Evolutionary conservation across 2,797 vertebrate species (phyloP).

Genomic region (Silurus aristotelis): DNA sequence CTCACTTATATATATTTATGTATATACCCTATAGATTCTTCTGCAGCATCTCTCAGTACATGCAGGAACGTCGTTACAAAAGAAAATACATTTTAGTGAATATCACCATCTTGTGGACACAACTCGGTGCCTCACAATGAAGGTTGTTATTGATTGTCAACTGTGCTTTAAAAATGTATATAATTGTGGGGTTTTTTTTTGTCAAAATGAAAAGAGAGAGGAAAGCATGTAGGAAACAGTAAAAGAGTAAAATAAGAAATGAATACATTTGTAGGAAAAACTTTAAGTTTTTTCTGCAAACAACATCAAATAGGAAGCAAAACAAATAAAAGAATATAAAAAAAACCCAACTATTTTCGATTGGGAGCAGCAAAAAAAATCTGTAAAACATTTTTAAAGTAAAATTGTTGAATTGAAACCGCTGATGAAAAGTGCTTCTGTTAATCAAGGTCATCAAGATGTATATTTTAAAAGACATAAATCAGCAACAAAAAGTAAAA

Average conservation of each 20-base stretch:
- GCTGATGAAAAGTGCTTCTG: neutral
- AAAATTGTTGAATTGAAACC: neutral
- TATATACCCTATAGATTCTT: neutral
- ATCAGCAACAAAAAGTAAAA: neutral
- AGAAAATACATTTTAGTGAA: conserved; percentile 73
- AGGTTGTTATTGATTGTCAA: neutral
- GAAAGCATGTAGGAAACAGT: neutral
- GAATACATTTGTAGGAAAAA: neutral
- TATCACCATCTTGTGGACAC: conserved; percentile 83
- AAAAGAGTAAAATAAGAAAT: neutral
- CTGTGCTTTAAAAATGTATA: neutral
- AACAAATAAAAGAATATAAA: conserved; percentile 3
- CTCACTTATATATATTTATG: conserved; percentile 7
- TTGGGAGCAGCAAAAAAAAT: neutral
- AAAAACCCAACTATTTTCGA: neutral
- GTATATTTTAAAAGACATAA: conserved; percentile 8
- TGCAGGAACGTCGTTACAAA: conserved; percentile 48
- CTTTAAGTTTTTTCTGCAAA: neutral
- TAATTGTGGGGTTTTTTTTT: neutral
- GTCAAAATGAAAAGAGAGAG: neutral
- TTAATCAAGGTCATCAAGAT: neutral
- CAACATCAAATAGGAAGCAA: neutral
- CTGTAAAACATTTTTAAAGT: neutral
- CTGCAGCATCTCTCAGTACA: conserved; percentile 5
- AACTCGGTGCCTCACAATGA: conserved; percentile 23